phyloP scores from a whole-genome alignment of 2,113 vertebrate species.

The Rhinoderma darwinii region DNA sequence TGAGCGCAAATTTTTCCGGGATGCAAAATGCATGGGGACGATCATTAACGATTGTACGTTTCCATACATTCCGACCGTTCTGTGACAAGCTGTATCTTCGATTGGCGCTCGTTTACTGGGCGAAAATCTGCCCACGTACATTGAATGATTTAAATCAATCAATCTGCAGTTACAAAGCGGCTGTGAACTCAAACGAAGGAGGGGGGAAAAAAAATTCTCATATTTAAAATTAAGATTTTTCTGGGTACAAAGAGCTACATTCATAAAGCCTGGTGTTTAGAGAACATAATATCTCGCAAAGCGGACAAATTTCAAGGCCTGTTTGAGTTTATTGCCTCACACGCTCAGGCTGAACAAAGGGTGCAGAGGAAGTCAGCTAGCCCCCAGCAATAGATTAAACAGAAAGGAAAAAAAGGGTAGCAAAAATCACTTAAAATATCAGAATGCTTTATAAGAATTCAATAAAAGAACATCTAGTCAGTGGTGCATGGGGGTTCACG shows the following conservation, averaged over 20 bases:
- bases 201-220: not conserved
- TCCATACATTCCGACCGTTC: too few species aligned
- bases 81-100: too few species aligned
- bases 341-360: constrained; percentile 18
- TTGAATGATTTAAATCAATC: too few species aligned
- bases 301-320: constrained; percentile 50
- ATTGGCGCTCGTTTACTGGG: too few species aligned
- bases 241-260: constrained; percentile 28
- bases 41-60: too few species aligned
- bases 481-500: not conserved
- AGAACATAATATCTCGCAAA: constrained; percentile 34
- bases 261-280: constrained; percentile 18
- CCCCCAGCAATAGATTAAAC: constrained; percentile 26
- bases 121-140: too few species aligned
- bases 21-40: too few species aligned
- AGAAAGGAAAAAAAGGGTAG: not conserved
- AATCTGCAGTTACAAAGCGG: not conserved
- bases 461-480: not conserved
- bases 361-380: not conserved
- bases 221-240: constrained; percentile 12
- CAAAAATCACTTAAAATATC: not conserved
- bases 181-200: not conserved
- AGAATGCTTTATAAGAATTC: not conserved
- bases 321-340: constrained; percentile 42
- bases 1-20: too few species aligned